Evolutionary conservation across 2,113 vertebrate species (phyloP), one percentile per base, ranked within the genome.

Genomic region (Bagarius yarrelli): DNA sequence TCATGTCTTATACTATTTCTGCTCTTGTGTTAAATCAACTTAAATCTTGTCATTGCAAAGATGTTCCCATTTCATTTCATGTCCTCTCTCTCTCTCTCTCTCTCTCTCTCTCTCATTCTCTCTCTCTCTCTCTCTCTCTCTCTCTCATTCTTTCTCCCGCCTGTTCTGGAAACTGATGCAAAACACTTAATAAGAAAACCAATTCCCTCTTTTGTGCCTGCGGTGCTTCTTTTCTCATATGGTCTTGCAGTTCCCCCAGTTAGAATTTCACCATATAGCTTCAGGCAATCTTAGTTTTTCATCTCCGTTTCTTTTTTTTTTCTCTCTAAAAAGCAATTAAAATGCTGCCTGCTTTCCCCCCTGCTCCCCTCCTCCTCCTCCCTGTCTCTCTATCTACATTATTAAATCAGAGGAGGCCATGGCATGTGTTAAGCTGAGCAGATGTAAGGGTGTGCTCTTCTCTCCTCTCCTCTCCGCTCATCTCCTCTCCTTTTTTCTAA

Each of bases 221-320:
- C 87, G 93, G 93, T 91, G 88, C 88, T 94, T 91, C 91, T 94
- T 86, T 94, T 94, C 92, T 94, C 93, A 93, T 93, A 94, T 93
- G 93, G 93, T 93, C 92, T 94, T 94, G 93, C 93, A 91, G 92
- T 94, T 93, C 93, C 93, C 92, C 93, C 93, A 94, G 93, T 93
- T 94, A 94, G 92, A 94, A 93, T 94, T 94, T 94, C 93, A 94
- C 93, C 93, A 94, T 93, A 92, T 92, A 90, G 91, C 93, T 92
- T 78, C 85, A 87, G 93, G 93, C 93, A 89, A 91, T 92, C 92
- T 92, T 93, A 92, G 92, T 93, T 94, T 94, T 94, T 94, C 93
- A 94, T 94, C 93, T 93, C 92, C 86, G 92, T 90, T 92, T 92
- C 92, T 93, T 92, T 84, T 32, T 55, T 77, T 76, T 75, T 76